phyloP scores from a whole-genome alignment of 92 coral and sea anemone species.

The Epizoanthus rinbou region DNA sequence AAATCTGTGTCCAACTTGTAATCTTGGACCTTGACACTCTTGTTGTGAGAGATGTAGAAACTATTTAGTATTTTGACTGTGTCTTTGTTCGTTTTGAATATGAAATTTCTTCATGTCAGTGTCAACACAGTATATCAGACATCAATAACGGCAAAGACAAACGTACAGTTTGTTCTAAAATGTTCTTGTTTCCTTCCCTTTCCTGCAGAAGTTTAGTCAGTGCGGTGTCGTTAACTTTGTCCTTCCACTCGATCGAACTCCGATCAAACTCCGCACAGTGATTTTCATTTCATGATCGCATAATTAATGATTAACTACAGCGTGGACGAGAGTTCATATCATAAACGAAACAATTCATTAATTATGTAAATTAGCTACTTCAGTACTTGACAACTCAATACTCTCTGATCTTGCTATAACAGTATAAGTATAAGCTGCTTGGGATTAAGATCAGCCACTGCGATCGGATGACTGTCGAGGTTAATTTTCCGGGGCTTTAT shows the following conservation, averaged over 20 bases:
- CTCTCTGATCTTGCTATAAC: no score
- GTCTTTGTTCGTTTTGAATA: slow-evolving; percentile 20
- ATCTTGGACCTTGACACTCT: slow-evolving; percentile 1
- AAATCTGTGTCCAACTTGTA: neutral
- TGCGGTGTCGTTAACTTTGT: no score
- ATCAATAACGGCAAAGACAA: neutral
- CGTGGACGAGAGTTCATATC: neutral
- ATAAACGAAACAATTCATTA: slow-evolving; percentile 16
- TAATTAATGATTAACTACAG: slow-evolving; percentile 28
- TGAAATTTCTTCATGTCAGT: slow-evolving; percentile 1
- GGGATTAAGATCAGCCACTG: no score
- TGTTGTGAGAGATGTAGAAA: neutral
- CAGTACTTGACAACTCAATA: neutral
- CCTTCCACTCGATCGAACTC: no score
- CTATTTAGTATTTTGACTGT: slow-evolving; percentile 22
- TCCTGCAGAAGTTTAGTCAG: neutral
- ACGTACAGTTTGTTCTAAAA: neutral
- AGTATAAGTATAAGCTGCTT: no score
- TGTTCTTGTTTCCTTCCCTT: neutral
- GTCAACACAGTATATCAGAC: slow-evolving; percentile 11
- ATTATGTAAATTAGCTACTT: slow-evolving; percentile 19
- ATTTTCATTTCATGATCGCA: slow-evolving; percentile 23
- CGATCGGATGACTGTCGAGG: no score
- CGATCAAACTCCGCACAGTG: no score
- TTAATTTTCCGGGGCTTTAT: no score